phyloP scores from a whole-genome alignment of 35 echinoderm and acorn worm genomes.

The Heliocidaris erythrogramma region DNA sequence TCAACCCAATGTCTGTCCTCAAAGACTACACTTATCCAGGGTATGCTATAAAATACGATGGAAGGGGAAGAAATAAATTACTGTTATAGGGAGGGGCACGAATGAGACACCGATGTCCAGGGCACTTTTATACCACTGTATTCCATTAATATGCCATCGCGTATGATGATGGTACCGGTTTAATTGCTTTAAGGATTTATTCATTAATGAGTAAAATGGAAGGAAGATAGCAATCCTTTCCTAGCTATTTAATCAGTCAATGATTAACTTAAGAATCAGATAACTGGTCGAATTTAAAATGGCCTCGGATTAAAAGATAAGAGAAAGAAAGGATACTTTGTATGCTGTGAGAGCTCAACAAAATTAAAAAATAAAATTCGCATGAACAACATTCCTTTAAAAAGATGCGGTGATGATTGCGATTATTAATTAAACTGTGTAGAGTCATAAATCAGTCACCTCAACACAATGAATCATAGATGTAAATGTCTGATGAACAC shows the following conservation, averaged over 20 bases:
- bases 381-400: not conserved
- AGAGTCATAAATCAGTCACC: no score
- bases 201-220: not conserved
- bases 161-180: not conserved
- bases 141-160: not conserved
- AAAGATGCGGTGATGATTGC: no score
- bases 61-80: no score
- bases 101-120: not conserved
- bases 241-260: not conserved
- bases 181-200: constrained; percentile 5
- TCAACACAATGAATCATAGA: no score
- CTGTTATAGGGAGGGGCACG: not conserved
- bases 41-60: no score
- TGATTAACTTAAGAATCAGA: not conserved
- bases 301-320: not conserved
- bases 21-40: no score
- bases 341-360: not conserved
- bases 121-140: not conserved
- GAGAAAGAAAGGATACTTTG: not conserved
- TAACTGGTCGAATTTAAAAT: not conserved
- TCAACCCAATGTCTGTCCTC: no score
- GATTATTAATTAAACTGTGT: no score
- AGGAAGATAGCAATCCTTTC: not conserved
- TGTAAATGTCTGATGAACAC: not conserved
- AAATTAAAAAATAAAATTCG: no score